Evolutionary conservation across 2,797 vertebrate species (phyloP).

Genomic region (Myotis vivesi): DNA sequence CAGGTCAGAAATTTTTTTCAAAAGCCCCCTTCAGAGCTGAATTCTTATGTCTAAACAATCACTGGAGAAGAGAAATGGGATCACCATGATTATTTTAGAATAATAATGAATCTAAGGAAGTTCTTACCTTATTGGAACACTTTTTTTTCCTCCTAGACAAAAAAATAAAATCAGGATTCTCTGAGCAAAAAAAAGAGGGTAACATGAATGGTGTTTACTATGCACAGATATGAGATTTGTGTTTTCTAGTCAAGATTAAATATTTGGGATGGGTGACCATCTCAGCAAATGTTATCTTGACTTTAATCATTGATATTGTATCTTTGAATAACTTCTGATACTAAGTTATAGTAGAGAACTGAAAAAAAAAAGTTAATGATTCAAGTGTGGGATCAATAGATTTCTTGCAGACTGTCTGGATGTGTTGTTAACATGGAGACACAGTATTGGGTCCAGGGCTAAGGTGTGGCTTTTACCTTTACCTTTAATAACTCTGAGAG

Average conservation of each 20-base stretch:
- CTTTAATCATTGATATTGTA: background rate
- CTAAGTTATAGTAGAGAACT: background rate
- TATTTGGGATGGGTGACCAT: background rate
- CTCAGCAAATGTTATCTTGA: background rate
- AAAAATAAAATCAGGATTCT: background rate
- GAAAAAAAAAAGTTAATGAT: background rate
- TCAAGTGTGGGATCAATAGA: background rate
- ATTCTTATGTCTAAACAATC: background rate
- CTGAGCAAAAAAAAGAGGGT: background rate
- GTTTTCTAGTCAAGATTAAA: slow-evolving; percentile 13
- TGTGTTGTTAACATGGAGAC: background rate
- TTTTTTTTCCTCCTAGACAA: background rate
- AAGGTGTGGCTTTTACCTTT: background rate
- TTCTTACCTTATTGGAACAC: background rate
- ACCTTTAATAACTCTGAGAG: background rate
- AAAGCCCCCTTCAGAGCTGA: background rate
- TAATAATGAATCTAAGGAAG: background rate
- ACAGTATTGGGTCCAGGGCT: background rate
- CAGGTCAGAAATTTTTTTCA: background rate
- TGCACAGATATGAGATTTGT: background rate
- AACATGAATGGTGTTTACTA: background rate
- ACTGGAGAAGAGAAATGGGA: background rate
- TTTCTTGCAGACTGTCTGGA: background rate
- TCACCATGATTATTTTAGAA: background rate
- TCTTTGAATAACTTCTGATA: slow-evolving; percentile 8